Evolutionary conservation across 2,797 vertebrate genomes (phyloP), one percentile per base, ranked within the genome.

Genomic region (Enteromius anoplus): DNA sequence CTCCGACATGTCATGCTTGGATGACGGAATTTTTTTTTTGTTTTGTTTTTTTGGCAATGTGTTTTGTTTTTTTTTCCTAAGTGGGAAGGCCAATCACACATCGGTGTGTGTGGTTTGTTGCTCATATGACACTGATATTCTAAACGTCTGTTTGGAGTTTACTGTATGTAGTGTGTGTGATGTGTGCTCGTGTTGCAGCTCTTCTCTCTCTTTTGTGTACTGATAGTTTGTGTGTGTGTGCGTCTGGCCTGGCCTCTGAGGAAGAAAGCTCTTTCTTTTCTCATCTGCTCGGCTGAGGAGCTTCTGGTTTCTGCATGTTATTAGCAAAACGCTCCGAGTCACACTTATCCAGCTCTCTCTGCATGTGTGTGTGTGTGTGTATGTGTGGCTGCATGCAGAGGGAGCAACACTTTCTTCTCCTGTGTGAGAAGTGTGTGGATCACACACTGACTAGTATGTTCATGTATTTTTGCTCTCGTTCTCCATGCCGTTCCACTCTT

Each of bases 1-100:
- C 91, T 96, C 95, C 93, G 94, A 95, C 94, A 95, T 95, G 95
- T 95, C 96, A 96, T 95, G 96, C 94, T 95, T 89, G 91, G 94
- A 94, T 96, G 95, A 95, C 94, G 94, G 94, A 94, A 94, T 95
- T 94, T 95, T 92, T 94, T 92, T 42, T 37, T n/a, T n/a, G n/a
- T n/a, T n/a, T n/a, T n/a, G n/a, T 80, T 85, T 85, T 79, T 86
- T 86, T 76, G 26, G 69, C 66, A 51, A 40, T 82, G 75, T 78
- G 8, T 17, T 70, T 83, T 75, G 70, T 81, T 88, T 82, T 78
- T 84, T 75, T 60, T 81, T 88, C 81, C 84, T n/a, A 92, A 91
- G 81, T 5, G 53, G 26, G 82, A 86, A 84, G 42, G 60, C 83
- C 86, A 85, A 88, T 87, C 73, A 88, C 89, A 87, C 83, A 88